These are phyloP conservation scores for Aplysia californica DNA, from an alignment of 1,140 invertebrate species.

Conservation along the genomic window DNA sequence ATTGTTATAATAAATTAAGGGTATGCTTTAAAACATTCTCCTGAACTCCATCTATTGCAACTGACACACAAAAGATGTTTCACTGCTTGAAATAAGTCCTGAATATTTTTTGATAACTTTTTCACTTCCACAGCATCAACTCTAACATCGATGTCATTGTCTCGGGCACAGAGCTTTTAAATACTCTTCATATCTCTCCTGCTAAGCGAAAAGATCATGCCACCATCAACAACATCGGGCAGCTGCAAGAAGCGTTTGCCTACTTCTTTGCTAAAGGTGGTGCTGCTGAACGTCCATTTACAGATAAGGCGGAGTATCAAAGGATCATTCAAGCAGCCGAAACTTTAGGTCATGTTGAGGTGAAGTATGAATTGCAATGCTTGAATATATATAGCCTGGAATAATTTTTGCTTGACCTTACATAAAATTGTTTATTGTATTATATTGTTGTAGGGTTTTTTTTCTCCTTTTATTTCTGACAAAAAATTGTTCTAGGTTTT, in stretches of 20 bases:
- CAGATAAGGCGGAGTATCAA: constrained; percentile 46
- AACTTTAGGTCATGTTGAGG: constrained; percentile 52
- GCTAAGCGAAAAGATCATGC: constrained; percentile 58
- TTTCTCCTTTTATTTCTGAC: too few relatives aligned
- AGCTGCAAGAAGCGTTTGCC: constrained; percentile 67
- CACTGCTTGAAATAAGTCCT: background rate
- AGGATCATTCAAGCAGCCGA: constrained; percentile 61
- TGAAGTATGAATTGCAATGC: constrained; percentile 18
- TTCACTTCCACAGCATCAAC: constrained; percentile 65
- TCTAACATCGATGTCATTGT: constrained; percentile 70
- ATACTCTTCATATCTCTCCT: constrained; percentile 50
- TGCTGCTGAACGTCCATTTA: constrained; percentile 67
- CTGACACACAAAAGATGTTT: background rate
- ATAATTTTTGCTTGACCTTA: background rate
- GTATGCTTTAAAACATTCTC: background rate
- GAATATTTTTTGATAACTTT: background rate
- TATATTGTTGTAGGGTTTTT: too few relatives aligned
- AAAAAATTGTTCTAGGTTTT: background rate
- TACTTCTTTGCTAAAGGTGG: constrained; percentile 68
- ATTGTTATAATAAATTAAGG: background rate
- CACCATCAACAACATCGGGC: constrained; percentile 52
- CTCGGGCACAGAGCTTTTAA: constrained; percentile 61
- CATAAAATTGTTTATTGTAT: too few relatives aligned
- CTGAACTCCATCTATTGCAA: background rate
- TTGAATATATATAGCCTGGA: background rate